Evolutionary conservation across 2,888 invertebrate genomes (phyloP).

Genomic region (Brachyptera putata): DNA sequence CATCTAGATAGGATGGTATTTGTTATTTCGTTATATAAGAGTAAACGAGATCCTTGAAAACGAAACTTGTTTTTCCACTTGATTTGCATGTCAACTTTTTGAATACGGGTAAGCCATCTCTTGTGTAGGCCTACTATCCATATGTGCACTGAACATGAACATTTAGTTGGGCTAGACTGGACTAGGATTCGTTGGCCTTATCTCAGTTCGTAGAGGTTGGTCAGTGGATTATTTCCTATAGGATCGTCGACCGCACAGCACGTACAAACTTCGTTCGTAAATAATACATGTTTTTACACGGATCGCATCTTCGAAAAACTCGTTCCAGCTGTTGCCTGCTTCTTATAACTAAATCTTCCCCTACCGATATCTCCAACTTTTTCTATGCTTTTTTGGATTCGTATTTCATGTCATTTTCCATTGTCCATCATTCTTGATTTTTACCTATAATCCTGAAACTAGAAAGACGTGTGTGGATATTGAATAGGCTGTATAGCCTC

Average conservation of each 20-base stretch:
- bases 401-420: neutral
- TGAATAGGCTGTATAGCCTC: too few relatives aligned
- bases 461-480: too few relatives aligned
- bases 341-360: neutral
- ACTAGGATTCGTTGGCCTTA: too few relatives aligned
- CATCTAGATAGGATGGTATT: too few relatives aligned
- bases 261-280: neutral
- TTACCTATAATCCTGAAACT: too few relatives aligned
- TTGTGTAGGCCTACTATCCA: too few relatives aligned
- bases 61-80: neutral
- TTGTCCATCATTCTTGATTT: neutral
- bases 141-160: too few relatives aligned
- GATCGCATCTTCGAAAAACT: neutral
- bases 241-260: neutral
- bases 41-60: too few relatives aligned
- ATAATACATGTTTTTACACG: neutral
- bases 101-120: too few relatives aligned
- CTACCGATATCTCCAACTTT: neutral
- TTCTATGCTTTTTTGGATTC: neutral
- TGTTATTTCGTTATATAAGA: too few relatives aligned
- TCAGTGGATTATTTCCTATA: neutral
- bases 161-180: too few relatives aligned
- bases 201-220: neutral
- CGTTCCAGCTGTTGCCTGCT: conserved; percentile 5
- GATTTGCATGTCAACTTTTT: too few relatives aligned